These are phyloP conservation scores for Brachyopa scutellaris DNA, from an alignment of 2,888 invertebrate species.

Conservation along the genomic window DNA sequence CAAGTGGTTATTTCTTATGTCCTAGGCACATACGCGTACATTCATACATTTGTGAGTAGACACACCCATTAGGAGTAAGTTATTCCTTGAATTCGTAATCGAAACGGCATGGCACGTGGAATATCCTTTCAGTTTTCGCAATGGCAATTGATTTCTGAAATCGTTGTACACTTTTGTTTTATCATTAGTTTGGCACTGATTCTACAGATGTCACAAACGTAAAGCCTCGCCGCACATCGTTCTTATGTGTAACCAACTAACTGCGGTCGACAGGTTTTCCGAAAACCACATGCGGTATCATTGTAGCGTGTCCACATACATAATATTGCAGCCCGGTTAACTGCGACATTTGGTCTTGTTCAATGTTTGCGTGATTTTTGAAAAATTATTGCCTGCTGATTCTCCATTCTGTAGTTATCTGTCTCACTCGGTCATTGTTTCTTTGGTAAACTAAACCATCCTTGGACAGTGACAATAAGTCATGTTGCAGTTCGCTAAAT, in stretches of 20 bases:
- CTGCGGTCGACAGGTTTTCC: not conserved
- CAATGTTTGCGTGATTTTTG: constrained; percentile 56
- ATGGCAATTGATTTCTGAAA: not conserved
- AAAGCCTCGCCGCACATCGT: constrained; percentile 15
- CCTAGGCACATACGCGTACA: not conserved
- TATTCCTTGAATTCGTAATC: not conserved
- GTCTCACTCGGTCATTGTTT: constrained; percentile 50
- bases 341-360: constrained; percentile 8
- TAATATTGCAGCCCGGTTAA: constrained; percentile 20
- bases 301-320: constrained; percentile 22
- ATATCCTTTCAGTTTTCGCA: not conserved
- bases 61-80: too few relatives aligned
- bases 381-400: constrained; percentile 37
- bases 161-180: too few relatives aligned
- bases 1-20: constrained; percentile 4
- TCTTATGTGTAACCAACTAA: constrained; percentile 4
- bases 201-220: constrained; percentile 39
- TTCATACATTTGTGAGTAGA: too few relatives aligned
- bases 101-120: not conserved
- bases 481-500: constrained; percentile 38
- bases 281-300: constrained; percentile 46
- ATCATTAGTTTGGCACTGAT: constrained; percentile 4
- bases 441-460: constrained; percentile 64
- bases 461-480: constrained; percentile 49
- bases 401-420: constrained; percentile 29